Evolutionary conservation across 2,888 invertebrate genomes (phyloP).

Genomic region (Lasioglossum oenotherae): DNA sequence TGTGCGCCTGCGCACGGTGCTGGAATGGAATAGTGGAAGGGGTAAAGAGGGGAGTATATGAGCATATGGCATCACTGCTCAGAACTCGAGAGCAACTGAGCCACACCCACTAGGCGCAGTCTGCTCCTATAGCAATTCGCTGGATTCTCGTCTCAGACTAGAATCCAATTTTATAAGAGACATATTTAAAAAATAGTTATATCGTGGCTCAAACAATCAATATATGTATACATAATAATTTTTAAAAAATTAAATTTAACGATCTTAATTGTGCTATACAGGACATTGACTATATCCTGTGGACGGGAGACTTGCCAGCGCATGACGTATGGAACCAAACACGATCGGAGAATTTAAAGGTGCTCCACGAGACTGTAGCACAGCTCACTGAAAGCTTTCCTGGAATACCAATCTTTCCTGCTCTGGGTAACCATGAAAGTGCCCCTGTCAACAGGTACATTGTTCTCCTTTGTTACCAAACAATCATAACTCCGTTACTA

Average conservation of each 20-base stretch:
- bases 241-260: background rate
- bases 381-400: constrained; percentile 96
- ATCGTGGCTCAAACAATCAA: background rate
- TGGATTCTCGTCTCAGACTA: background rate
- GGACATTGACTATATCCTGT: constrained; percentile 97
- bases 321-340: constrained; percentile 99
- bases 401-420: constrained; percentile 96
- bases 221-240: background rate
- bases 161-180: background rate
- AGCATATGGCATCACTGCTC: background rate
- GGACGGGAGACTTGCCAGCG: constrained; percentile 98
- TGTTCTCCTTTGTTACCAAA: background rate
- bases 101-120: background rate
- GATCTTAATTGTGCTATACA: constrained; percentile 76
- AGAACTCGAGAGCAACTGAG: background rate
- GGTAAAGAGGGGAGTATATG: too few species aligned
- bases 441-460: constrained; percentile 95
- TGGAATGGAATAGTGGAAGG: too few species aligned
- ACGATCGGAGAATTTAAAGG: constrained; percentile 93
- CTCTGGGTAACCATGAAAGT: constrained; percentile 98
- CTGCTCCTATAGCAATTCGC: background rate
- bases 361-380: constrained; percentile 93
- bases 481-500: background rate
- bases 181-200: background rate
- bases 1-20: too few species aligned